Evolutionary conservation across 2,113 vertebrate species (phyloP).

Genomic region (Crypturellus undulatus): DNA sequence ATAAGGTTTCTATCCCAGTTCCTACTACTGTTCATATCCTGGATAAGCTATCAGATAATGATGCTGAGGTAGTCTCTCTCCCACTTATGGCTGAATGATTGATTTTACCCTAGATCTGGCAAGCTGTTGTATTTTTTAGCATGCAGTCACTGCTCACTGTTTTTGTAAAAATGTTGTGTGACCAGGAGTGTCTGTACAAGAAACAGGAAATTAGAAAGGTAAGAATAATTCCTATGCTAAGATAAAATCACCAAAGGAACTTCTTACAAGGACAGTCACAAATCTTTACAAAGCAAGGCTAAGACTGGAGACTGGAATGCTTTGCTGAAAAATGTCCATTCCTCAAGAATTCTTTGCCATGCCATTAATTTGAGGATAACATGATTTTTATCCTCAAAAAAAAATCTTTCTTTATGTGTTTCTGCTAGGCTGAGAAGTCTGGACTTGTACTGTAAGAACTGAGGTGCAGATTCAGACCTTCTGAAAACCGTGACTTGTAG

Average conservation of each 20-base stretch:
- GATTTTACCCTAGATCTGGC: conserved; percentile 27
- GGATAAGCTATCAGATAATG: not conserved
- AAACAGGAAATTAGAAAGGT: conserved; percentile 40
- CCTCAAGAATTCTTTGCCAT: not conserved
- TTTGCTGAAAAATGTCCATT: not conserved
- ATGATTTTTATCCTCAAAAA: not conserved
- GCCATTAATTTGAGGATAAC: not conserved
- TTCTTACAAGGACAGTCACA: not conserved
- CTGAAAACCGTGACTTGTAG: not conserved
- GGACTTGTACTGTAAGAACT: not conserved
- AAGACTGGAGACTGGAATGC: not conserved
- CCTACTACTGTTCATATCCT: not conserved
- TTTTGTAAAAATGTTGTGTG: conserved; percentile 20
- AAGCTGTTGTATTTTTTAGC: conserved; percentile 33
- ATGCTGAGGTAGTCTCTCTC: not conserved
- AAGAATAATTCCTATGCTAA: not conserved
- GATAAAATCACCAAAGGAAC: conserved; percentile 7
- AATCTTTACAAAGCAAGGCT: not conserved
- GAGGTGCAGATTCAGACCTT: not conserved
- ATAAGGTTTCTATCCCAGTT: not conserved
- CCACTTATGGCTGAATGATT: not conserved
- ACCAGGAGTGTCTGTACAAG: conserved; percentile 40
- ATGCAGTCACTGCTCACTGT: not conserved
- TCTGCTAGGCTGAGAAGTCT: not conserved
- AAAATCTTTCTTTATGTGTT: not conserved